Conservation (phyloP, 2,888 invertebrate genomes). For the Thymelicus sylvestris region DNA sequence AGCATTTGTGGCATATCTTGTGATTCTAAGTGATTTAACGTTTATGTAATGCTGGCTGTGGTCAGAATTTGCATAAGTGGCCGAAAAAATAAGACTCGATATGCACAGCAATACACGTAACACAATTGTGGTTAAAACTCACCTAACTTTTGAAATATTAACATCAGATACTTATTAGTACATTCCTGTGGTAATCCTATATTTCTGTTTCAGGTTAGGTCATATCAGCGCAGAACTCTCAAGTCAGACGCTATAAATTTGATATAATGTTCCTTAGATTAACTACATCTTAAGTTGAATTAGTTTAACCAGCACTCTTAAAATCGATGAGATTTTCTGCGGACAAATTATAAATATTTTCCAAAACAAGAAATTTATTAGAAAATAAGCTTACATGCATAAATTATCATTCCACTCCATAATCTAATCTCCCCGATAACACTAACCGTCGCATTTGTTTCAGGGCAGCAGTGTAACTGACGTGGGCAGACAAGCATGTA, state of each 20-base stretch:
- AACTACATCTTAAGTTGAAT: no score
- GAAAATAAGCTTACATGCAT: slow-evolving; percentile 9
- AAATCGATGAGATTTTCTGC: no score
- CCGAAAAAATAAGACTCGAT: background rate
- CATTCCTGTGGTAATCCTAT: no score
- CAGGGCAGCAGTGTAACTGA: slow-evolving; percentile 68
- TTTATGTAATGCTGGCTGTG: background rate
- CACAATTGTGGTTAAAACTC: background rate
- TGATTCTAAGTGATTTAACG: background rate
- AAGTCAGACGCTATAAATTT: no score
- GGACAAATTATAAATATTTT: no score
- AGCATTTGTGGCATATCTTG: background rate
- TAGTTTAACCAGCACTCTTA: no score
- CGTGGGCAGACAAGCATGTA: slow-evolving; percentile 72
- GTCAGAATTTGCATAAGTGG: background rate
- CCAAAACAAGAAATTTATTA: background rate
- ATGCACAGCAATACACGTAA: no score
- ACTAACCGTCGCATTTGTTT: slow-evolving; percentile 50
- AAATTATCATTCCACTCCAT: background rate
- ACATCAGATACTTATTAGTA: no score
- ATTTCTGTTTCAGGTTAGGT: no score
- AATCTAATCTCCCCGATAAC: slow-evolving; percentile 22
- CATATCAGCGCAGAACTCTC: no score
- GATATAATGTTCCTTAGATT: no score
- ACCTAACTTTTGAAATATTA: background rate